Conservation (phyloP, 2,888 invertebrate species). For the Lycia hirtaria region DNA sequence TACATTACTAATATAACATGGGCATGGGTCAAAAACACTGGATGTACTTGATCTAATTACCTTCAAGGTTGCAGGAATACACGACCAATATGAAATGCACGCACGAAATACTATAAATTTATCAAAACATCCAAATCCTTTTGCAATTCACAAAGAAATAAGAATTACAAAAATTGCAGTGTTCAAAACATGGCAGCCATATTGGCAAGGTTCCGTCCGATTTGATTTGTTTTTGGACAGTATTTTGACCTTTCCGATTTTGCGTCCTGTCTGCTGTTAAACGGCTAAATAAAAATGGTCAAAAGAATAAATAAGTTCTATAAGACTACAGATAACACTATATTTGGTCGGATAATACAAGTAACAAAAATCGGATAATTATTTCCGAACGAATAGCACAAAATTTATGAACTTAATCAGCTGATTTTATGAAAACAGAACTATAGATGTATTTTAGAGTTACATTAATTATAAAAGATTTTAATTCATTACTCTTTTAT, state of each 20-base stretch:
- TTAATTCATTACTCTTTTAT: neutral
- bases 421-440: conserved; percentile 29
- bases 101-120: conserved; percentile 34
- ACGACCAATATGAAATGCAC: conserved; percentile 26
- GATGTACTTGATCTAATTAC: conserved; percentile 34
- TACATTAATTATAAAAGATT: neutral
- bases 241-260: conserved; percentile 78
- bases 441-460: neutral
- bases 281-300: conserved; percentile 63
- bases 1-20: conserved; percentile 45
- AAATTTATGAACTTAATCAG: conserved; percentile 36
- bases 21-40: conserved; percentile 26
- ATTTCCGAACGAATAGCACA: conserved; percentile 40
- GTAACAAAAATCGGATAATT: conserved; percentile 30
- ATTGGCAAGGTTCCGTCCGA: conserved; percentile 79
- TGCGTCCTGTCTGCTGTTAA: conserved; percentile 72
- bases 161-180: conserved; percentile 55
- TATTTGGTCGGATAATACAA: conserved; percentile 62
- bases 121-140: conserved; percentile 33
- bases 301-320: conserved; percentile 44
- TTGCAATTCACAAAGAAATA: conserved; percentile 38
- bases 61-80: conserved; percentile 46
- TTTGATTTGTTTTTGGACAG: conserved; percentile 85
- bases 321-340: conserved; percentile 45
- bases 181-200: conserved; percentile 76